A percentile compares a stretch with the other conserved stretches of the same genome.
Evolutionary conservation across 53 echinoderm and acorn worm species (phyloP).

Genomic region (Crossaster papposus): DNA sequence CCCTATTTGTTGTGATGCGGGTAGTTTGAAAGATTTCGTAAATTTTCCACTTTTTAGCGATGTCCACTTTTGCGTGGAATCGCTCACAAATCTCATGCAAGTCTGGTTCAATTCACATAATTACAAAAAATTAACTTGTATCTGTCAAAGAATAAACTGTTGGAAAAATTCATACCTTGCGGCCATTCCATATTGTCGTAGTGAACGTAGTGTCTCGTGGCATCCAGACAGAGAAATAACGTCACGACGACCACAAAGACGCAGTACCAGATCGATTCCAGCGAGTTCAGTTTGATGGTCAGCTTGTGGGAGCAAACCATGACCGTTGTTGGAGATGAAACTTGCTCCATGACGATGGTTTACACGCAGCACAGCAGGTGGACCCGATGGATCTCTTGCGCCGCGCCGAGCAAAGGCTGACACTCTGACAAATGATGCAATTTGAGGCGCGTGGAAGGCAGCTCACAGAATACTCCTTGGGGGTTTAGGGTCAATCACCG

Average conservation of each 20-base stretch:
- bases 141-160: neutral
- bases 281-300: slow-evolving; percentile 82
- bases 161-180: slow-evolving; percentile 35
- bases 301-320: slow-evolving; percentile 69
- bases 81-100: too few relatives aligned
- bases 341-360: slow-evolving; percentile 37
- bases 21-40: too few relatives aligned
- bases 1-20: too few relatives aligned
- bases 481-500: neutral
- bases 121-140: neutral
- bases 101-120: too few relatives aligned
- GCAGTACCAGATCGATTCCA: slow-evolving; percentile 95
- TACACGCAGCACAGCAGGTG: too few relatives aligned
- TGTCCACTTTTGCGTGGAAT: too few relatives aligned
- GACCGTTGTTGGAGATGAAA: slow-evolving; percentile 38
- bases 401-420: too few relatives aligned
- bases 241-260: slow-evolving; percentile 73
- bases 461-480: too few relatives aligned
- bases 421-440: too few relatives aligned
- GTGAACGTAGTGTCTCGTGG: slow-evolving; percentile 73
- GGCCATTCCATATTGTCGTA: slow-evolving; percentile 88
- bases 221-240: slow-evolving; percentile 82
- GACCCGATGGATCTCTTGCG: too few relatives aligned
- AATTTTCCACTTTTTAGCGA: too few relatives aligned
- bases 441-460: too few relatives aligned